phyloP scores from a whole-genome alignment of 2,797 vertebrate species.

The Macropus fuliginosus region DNA sequence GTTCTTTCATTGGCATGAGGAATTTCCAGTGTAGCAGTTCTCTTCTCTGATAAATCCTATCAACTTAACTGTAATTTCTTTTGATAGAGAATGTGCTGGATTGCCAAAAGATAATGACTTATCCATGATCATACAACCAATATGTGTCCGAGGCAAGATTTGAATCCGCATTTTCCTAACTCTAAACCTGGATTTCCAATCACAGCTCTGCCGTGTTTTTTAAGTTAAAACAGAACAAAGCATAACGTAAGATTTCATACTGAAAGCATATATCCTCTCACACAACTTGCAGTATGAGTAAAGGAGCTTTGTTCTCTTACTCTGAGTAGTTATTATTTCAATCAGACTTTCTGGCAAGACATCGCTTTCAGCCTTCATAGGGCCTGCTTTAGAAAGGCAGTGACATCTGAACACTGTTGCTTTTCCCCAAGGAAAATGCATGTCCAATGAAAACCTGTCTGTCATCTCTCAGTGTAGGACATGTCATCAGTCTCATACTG shows the following conservation, averaged over 20 bases:
- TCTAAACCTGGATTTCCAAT: not conserved
- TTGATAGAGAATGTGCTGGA: not conserved
- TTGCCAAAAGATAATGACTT: not conserved
- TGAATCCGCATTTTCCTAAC: not conserved
- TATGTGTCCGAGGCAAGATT: not conserved
- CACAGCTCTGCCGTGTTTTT: not conserved
- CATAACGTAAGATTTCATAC: conserved; percentile 7
- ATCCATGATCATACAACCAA: not conserved
- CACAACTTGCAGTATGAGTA: not conserved
- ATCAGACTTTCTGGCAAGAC: not conserved
- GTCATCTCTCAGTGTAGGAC: conserved; percentile 40
- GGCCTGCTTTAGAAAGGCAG: not conserved
- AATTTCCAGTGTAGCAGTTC: not conserved
- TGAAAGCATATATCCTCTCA: not conserved
- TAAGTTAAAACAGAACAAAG: not conserved
- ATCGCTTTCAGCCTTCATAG: conserved; percentile 10
- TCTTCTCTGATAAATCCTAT: not conserved
- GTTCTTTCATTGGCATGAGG: not conserved
- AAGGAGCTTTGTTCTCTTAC: not conserved
- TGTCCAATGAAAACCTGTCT: conserved; percentile 11
- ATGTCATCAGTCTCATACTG: conserved; percentile 73
- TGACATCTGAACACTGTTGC: conserved; percentile 15
- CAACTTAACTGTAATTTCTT: not conserved
- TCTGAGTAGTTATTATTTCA: conserved; percentile 1
- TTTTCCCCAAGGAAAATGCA: conserved; percentile 38